These are phyloP conservation scores for Laticauda laticaudata DNA, from an alignment of 2,113 vertebrate genomes.

Conservation along the genomic window DNA sequence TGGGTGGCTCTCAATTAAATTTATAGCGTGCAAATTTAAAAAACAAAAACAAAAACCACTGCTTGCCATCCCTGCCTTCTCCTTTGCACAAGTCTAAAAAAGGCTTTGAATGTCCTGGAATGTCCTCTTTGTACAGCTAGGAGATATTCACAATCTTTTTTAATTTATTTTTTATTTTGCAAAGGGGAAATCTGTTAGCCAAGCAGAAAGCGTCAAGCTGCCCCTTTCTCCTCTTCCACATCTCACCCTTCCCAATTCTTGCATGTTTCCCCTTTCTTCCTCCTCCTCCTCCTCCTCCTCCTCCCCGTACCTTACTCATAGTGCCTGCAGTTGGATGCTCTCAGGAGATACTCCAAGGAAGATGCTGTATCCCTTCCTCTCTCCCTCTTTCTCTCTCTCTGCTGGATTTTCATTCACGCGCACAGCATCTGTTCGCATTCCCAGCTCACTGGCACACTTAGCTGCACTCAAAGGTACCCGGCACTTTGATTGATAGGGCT, in stretches of 20 bases:
- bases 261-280: not conserved
- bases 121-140: not conserved
- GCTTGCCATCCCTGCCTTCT: no score
- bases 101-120: no score
- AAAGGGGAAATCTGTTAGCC: not conserved
- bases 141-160: not conserved
- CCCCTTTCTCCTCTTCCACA: fast-evolving
- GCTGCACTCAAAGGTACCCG: slow-evolving; percentile 10
- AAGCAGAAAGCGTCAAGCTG: not conserved
- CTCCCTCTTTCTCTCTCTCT: no score
- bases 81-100: fast-evolving
- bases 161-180: not conserved
- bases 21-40: not conserved
- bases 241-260: not conserved
- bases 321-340: not conserved
- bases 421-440: not conserved
- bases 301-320: slow-evolving; percentile 25
- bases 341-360: not conserved
- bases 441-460: not conserved
- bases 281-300: not conserved
- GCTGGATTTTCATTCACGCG: not conserved
- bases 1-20: not conserved
- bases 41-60: not conserved
- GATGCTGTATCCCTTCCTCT: not conserved
- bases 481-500: slow-evolving; percentile 8